Conservation (phyloP, 2,113 vertebrate genomes). For the Sorex araneus region DNA sequence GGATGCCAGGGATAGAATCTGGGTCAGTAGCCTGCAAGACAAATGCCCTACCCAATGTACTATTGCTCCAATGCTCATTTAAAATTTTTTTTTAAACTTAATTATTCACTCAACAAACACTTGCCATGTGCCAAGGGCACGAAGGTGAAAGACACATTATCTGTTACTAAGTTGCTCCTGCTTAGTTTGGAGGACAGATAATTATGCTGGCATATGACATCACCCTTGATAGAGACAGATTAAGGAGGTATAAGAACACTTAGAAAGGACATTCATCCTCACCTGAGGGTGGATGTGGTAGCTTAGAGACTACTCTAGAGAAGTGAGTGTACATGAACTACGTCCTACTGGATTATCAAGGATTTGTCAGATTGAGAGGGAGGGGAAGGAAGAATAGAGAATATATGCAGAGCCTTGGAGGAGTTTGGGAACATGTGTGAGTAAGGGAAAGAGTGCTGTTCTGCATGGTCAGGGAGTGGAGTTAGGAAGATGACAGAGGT, state of each 20-base stretch:
- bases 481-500: neutral
- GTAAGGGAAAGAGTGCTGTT: neutral
- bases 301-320: neutral
- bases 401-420: neutral
- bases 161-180: neutral
- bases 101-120: neutral
- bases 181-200: neutral
- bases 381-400: neutral
- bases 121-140: neutral
- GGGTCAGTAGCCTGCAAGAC: too few species aligned
- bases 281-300: neutral
- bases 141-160: neutral
- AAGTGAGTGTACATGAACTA: neutral
- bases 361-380: neutral
- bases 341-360: neutral
- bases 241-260: neutral
- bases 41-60: too few species aligned
- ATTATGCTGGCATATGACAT: neutral
- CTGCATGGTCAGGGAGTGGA: neutral
- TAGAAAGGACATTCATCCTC: neutral
- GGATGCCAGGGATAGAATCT: too few species aligned
- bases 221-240: neutral
- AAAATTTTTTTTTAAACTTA: neutral
- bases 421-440: neutral
- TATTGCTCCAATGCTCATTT: too few species aligned